Evolutionary conservation across 2,113 vertebrate species (phyloP), one percentile per base, ranked within the genome.

Genomic region (Saguinus midas): DNA sequence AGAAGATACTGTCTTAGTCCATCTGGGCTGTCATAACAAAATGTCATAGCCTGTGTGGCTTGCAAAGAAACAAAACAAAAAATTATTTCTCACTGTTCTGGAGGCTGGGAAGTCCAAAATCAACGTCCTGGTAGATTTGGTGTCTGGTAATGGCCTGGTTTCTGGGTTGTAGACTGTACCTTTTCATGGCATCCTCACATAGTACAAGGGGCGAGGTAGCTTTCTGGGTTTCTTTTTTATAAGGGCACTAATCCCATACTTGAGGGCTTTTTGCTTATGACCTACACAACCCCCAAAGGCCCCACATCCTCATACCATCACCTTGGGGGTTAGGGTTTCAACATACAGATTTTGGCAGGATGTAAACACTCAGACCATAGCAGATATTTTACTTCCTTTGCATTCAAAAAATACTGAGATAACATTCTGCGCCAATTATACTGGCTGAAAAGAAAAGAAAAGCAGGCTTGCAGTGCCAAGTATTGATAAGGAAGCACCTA

Each of bases 401-500:
- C 68, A 29, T 73, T 43, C 35, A 70, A 11, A 27, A 0, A 16
- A 4, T 4, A 35, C 27, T 0, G 21, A 16, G 64, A 12, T 0
- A 0, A 52, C 7, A 0, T 4, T 27, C 70, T 55, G 18, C 0
- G 5, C 5, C 3, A 1, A 14, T 17, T 35, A 13, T 1, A 20
- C 9, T 13, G 40, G 6, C 11, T 4, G 13, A 40, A 29, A 32
- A 16, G 27, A 6, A 29, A 2, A 23, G 8, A 4, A 7, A 27
- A 4, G 43, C 0, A 0, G 32, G 1, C 37, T 32, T 1, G 8
- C 13, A 14, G 10, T 5, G 5, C 35, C 6, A 0, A 37, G 32
- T 4, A 27, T 1, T 20, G 48, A 52, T 6, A 43, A 7, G 9
- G 58, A 64, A 10, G 10, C n/a, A 17, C 1, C 3, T 1, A 0